A percentile compares a stretch with the other conserved stretches of the same genome.
phyloP scores from a whole-genome alignment of 2,113 vertebrate genomes.

The Motacilla tschutschensis region DNA sequence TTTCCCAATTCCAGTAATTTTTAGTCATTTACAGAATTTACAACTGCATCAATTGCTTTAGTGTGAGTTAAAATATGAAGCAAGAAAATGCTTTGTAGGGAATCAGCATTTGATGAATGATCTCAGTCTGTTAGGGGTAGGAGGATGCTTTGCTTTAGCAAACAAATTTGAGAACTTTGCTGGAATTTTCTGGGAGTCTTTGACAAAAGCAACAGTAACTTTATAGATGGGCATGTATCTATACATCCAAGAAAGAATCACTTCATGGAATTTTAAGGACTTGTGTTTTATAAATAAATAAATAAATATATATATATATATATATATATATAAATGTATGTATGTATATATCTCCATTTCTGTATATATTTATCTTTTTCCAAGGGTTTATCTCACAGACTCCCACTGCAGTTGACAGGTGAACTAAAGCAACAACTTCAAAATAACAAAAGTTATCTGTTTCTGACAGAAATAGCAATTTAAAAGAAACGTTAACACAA shows the following conservation, averaged over 20 bases:
- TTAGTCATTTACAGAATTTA: neutral
- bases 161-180: neutral
- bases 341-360: too few species aligned
- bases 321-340: too few species aligned
- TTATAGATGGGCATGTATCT: neutral
- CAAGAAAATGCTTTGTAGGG: neutral
- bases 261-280: neutral
- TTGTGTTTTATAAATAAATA: too few species aligned
- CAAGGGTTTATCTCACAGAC: neutral
- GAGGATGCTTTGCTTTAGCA: neutral
- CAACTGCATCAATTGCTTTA: neutral
- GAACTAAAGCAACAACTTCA: neutral
- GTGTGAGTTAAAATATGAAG: neutral
- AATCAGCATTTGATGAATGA: neutral
- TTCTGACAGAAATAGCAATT: neutral
- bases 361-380: neutral
- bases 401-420: neutral
- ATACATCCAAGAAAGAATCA: neutral
- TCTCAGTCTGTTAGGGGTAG: neutral
- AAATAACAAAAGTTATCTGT: neutral
- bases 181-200: neutral
- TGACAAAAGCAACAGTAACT: neutral
- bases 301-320: neutral
- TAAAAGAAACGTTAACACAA: neutral
- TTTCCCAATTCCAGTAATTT: neutral